These are phyloP conservation scores for Zaprionus nigranus DNA, from an alignment of 1,140 invertebrate species.

Conservation along the genomic window DNA sequence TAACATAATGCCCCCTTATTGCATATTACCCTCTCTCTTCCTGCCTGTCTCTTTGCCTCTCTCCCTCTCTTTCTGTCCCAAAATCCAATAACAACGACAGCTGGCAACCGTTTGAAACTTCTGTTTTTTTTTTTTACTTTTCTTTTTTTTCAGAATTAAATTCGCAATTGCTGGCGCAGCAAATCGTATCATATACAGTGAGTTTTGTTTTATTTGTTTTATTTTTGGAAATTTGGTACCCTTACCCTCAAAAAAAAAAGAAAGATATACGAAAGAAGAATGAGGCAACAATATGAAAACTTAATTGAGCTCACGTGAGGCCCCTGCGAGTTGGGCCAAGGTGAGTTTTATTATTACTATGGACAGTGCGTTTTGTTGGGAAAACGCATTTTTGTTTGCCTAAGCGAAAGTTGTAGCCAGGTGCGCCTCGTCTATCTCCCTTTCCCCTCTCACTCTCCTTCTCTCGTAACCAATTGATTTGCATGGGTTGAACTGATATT, in stretches of 20 bases:
- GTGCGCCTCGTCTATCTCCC: conserved; percentile 33
- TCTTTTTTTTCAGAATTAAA: conserved; percentile 22
- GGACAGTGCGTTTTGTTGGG: conserved; percentile 22
- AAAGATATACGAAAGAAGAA: conserved; percentile 16
- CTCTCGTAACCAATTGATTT: conserved; percentile 66
- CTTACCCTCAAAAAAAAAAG: background rate
- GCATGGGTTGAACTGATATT: conserved; percentile 58
- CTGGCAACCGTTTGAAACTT: conserved; percentile 38
- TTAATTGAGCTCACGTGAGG: background rate
- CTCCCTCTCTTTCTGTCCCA: conserved; percentile 7
- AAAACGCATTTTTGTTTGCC: conserved; percentile 50
- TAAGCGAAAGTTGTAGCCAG: conserved; percentile 57
- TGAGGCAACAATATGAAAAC: background rate
- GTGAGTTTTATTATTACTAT: conserved; percentile 65
- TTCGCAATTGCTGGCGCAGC: conserved; percentile 35
- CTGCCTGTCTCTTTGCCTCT: too few relatives aligned
- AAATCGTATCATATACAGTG: conserved; percentile 13
- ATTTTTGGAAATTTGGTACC: conserved; percentile 20
- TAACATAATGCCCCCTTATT: background rate
- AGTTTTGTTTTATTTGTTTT: conserved; percentile 21
- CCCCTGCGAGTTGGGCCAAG: conserved; percentile 62
- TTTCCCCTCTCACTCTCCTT: background rate
- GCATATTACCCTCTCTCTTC: background rate
- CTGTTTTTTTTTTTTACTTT: background rate
- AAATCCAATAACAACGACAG: conserved; percentile 42